phyloP scores from a whole-genome alignment of 2,113 vertebrate species.

The Plotosus lineatus region DNA sequence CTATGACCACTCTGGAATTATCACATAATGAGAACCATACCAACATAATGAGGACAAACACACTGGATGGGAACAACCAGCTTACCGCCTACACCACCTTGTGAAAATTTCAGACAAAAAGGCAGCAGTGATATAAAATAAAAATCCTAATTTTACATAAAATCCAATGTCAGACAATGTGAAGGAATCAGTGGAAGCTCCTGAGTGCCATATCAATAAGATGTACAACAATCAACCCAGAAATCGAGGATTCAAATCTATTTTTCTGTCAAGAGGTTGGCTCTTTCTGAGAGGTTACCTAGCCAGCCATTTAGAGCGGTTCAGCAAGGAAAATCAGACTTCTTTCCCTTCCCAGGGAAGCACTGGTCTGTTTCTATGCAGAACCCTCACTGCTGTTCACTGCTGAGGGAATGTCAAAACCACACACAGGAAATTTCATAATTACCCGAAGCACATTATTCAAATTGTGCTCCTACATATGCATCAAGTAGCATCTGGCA shows the following conservation, averaged over 20 bases:
- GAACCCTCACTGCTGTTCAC: background rate
- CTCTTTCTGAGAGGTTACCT: background rate
- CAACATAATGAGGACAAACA: no score
- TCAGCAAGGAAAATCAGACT: background rate
- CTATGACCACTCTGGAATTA: background rate
- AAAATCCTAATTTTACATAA: background rate
- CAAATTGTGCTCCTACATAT: slow-evolving; percentile 19
- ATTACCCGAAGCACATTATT: slow-evolving; percentile 19
- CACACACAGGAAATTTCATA: slow-evolving; percentile 15
- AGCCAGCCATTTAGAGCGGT: no score
- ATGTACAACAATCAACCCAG: no score
- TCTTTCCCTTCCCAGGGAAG: background rate
- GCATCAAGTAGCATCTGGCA: slow-evolving; percentile 25
- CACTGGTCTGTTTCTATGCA: background rate
- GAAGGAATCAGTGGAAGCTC: background rate
- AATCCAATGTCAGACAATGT: background rate
- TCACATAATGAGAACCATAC: background rate
- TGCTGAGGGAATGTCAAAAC: background rate
- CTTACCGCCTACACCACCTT: background rate
- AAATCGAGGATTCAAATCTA: no score
- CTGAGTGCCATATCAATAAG: no score
- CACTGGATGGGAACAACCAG: background rate
- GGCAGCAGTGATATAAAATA: background rate
- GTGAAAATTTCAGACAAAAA: background rate
- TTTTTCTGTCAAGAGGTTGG: no score